phyloP scores from a whole-genome alignment of 2,888 invertebrate genomes.

The Lottia gigantea region DNA sequence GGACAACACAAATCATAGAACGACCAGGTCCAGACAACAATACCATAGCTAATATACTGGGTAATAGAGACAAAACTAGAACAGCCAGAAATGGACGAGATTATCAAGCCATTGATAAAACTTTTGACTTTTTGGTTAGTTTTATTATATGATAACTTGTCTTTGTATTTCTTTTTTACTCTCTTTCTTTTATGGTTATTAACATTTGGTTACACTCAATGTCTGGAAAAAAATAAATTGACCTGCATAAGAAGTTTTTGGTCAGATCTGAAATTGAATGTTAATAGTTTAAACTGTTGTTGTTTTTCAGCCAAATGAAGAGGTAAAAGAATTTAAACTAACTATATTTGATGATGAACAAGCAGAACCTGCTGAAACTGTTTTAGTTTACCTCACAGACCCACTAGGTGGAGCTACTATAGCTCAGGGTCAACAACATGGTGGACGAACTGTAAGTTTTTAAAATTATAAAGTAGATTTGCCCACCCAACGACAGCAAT shows the following conservation, averaged over 20 bases:
- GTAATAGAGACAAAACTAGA: constrained; percentile 43
- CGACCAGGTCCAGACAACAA: constrained; percentile 41
- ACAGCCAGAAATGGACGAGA: constrained; percentile 52
- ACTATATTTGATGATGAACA: constrained; percentile 55
- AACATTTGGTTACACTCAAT: too few relatives aligned
- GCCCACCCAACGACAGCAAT: background rate
- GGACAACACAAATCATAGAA: constrained; percentile 56
- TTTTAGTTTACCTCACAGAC: constrained; percentile 61
- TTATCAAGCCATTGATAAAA: constrained; percentile 53
- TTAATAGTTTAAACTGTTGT: too few relatives aligned
- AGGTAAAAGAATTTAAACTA: constrained; percentile 43
- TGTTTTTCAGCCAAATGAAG: constrained; percentile 47
- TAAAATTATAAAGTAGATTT: background rate
- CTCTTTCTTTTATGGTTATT: too few relatives aligned
- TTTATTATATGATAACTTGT: too few relatives aligned
- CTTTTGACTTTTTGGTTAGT: constrained; percentile 28
- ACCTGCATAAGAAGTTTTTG: too few relatives aligned
- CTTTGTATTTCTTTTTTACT: too few relatives aligned
- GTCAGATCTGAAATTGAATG: too few relatives aligned
- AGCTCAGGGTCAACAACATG: constrained; percentile 54
- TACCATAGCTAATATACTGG: constrained; percentile 59
- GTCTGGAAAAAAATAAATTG: too few relatives aligned
- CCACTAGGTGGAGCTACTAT: constrained; percentile 62
- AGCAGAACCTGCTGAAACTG: constrained; percentile 58
- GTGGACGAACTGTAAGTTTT: constrained; percentile 52